Evolutionary conservation across 2,113 vertebrate genomes (phyloP), one percentile per base, ranked within the genome.

Genomic region (Cranoglanis bouderius): DNA sequence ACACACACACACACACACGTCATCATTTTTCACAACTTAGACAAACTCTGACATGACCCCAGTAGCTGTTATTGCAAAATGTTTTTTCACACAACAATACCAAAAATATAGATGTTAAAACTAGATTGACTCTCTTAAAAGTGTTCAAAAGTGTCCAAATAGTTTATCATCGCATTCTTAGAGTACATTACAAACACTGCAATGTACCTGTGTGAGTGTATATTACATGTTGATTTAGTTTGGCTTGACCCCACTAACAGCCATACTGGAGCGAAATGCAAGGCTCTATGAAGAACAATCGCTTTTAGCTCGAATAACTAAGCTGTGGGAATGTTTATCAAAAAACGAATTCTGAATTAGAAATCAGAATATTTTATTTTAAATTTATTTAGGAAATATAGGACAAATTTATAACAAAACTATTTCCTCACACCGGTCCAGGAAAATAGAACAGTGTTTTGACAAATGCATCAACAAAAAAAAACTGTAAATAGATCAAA

Each of bases 61-160:
- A 84, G 90, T 91, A 93, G 61, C 89, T 90, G 91, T 95, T 95
- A 95, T 95, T 95, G 95, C 94, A 94, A 95, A 95, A 95, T 94
- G 94, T 95, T 90, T 81, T 83, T 90, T 88, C 87, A 87, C 87
- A 88, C 78, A 78, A 90, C 86, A 88, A 90, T 91, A 90, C 92
- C 87, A 90, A 92, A 89, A 93, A 91, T 92, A 92, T 90, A 89
- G 89, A 91, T 91, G 90, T 93, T 89, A 91, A 91, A 87, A 93
- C 92, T 92, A 91, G 89, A 91, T 88, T 59, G 85, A 91, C 85
- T 88, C 87, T 90, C 87, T 88, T 59, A 89, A 91, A 90, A 91
- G 85, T 91, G 88, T 91, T 89, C 61, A 88, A 92, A 92, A 89
- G 90, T 90, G 91, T 90, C 90, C 84, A 90, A 92, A 92, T 92